Evolutionary conservation across 2,113 vertebrate genomes (phyloP), one percentile per base, ranked within the genome.

Genomic region (Rhea americana): DNA sequence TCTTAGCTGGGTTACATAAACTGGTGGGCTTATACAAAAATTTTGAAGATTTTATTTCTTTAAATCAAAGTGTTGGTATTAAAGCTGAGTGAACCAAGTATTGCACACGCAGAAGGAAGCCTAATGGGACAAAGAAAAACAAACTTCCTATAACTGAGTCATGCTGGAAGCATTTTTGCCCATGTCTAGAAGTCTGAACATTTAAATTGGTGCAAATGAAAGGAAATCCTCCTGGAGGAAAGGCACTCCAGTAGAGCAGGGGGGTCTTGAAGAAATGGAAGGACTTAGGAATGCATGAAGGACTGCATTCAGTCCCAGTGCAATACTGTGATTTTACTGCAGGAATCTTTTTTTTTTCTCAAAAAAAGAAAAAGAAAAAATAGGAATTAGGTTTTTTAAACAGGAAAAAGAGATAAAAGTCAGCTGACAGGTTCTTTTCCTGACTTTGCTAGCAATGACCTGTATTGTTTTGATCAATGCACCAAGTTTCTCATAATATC

Each of bases 11-110:
- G 61, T 78, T 84, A 87, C 65, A 68, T 65, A 88, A 94, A 83
- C 21, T 22, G 45, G 20, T 24, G 61, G 61, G 26, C 12, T 91
- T 81, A 75, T 48, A 51, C 73, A 88, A 81, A 55, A 61, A 37
- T 74, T 90, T 62, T 75, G 25, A 50, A 83, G 73, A 35, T 88
- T 96, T 91, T 85, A 71, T 94, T 83, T 94, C 72, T 90, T 87
- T 77, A 91, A 87, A 81, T 20, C 13, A 88, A 95, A 94, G 83
- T 92, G 65, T 7, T 94, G 8, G 0, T 84, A 56, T 79, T 91
- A 96, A 93, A 92, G 43, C 53, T 43, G 39, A 82, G 28, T 56
- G 82, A 94, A 82, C 25, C 45, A 93, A 86, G 53, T 67, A 86
- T 72, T 74, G 53, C 72, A 68, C 43, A 53, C 76, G 72, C 73